Evolutionary conservation across 2,888 invertebrate species (phyloP).

Genomic region (Limnephilus marmoratus): DNA sequence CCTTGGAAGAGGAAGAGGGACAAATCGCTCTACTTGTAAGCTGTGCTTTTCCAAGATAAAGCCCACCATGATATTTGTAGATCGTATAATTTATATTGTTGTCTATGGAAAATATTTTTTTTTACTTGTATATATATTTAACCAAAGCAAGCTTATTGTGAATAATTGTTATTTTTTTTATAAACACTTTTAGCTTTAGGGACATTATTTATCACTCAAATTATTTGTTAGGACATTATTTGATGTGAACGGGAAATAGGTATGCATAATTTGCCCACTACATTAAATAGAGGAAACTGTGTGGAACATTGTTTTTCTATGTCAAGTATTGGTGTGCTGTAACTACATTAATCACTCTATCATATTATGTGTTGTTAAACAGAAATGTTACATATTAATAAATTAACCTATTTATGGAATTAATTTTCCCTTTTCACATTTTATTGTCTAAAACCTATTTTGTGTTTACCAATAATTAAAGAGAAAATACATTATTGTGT

Average conservation of each 20-base stretch:
- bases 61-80: slow-evolving; percentile 41
- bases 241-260: slow-evolving; percentile 61
- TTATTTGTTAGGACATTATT: slow-evolving; percentile 64
- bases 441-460: slow-evolving; percentile 44
- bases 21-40: not conserved
- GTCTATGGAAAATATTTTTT: slow-evolving; percentile 47
- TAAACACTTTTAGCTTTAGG: slow-evolving; percentile 58
- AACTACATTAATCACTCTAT: slow-evolving; percentile 63
- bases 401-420: slow-evolving; percentile 54
- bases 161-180: slow-evolving; percentile 62
- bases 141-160: slow-evolving; percentile 64
- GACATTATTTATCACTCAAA: slow-evolving; percentile 55
- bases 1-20: slow-evolving; percentile 4
- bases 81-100: slow-evolving; percentile 47
- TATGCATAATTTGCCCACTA: slow-evolving; percentile 56
- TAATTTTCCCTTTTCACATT: slow-evolving; percentile 44
- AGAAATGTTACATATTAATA: slow-evolving; percentile 55
- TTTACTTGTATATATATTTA: slow-evolving; percentile 56
- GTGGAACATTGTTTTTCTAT: slow-evolving; percentile 63
- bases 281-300: slow-evolving; percentile 55
- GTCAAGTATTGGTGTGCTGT: slow-evolving; percentile 65
- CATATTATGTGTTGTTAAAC: slow-evolving; percentile 63
- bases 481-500: not conserved
- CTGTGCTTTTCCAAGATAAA: slow-evolving; percentile 14
- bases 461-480: slow-evolving; percentile 11